Conservation (phyloP, 2,797 vertebrate species). For the Esox lucius region DNA sequence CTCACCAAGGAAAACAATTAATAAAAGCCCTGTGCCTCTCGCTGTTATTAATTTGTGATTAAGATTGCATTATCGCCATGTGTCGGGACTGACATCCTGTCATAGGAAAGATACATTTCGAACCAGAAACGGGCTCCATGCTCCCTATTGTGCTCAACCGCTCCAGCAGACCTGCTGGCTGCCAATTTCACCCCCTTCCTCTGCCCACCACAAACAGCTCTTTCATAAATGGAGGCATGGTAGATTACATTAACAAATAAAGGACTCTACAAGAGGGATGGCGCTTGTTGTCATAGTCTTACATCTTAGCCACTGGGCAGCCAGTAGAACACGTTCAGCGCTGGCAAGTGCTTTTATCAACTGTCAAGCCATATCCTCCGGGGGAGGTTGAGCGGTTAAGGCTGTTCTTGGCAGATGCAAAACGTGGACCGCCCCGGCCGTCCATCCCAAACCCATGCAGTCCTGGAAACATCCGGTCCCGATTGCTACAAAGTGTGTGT, state of each 20-base stretch:
- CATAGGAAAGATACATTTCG: conserved; percentile 28
- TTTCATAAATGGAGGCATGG: conserved; percentile 34
- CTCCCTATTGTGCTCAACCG: conserved; percentile 30
- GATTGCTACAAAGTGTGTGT: background rate
- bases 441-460: conserved; percentile 4
- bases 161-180: conserved; percentile 40
- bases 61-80: conserved; percentile 24
- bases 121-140: conserved; percentile 17
- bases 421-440: conserved; percentile 5
- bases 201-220: conserved; percentile 37
- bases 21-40: conserved; percentile 12
- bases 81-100: conserved; percentile 31
- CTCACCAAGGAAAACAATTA: conserved; percentile 30
- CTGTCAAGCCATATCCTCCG: conserved; percentile 52
- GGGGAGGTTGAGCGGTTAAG: conserved; percentile 53
- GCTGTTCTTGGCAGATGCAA: conserved; percentile 40
- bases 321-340: conserved; percentile 60
- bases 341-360: conserved; percentile 60
- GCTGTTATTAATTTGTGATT: conserved; percentile 37
- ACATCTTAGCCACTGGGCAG: conserved; percentile 64
- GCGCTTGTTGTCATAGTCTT: conserved; percentile 66
- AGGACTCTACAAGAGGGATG: conserved; percentile 45
- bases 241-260: conserved; percentile 58
- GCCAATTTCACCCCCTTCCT: conserved; percentile 43
- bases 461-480: background rate